Percentiles rank a stretch among this genome's conserved stretches.
phyloP scores from a whole-genome alignment of 1,140 invertebrate species.

The Venturia canescens region DNA sequence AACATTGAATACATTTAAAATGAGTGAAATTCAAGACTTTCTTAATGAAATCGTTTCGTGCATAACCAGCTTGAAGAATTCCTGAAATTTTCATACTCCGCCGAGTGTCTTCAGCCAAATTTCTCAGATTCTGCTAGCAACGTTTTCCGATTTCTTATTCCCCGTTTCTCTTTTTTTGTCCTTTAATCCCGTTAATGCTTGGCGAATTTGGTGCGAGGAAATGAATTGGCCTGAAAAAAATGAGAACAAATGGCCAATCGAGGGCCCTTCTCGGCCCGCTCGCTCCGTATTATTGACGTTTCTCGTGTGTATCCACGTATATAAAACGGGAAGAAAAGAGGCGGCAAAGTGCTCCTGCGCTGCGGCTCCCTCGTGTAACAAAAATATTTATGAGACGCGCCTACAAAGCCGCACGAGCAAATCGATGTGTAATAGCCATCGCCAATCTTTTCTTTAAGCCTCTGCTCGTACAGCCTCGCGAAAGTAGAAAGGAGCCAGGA shows the following conservation, averaged over 20 bases:
- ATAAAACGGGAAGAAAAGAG: not conserved
- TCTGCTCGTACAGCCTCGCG: not conserved
- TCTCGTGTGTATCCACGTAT: not conserved
- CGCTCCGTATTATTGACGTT: not conserved
- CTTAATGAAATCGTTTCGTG: too few species aligned
- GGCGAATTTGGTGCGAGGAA: not conserved
- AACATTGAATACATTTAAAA: too few species aligned
- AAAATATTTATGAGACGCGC: constrained; percentile 7
- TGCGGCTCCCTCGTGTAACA: not conserved
- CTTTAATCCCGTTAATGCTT: not conserved
- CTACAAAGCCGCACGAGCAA: not conserved
- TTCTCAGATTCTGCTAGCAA: too few species aligned
- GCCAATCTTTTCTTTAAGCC: not conserved
- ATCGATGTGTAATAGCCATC: not conserved
- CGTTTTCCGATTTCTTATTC: too few species aligned
- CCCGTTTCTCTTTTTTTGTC: too few species aligned
- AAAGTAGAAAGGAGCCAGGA: not conserved
- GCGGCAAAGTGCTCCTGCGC: not conserved
- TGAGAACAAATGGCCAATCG: not conserved
- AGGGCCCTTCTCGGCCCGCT: not conserved
- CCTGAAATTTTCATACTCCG: too few species aligned
- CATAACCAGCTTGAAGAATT: too few species aligned
- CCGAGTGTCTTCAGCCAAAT: too few species aligned
- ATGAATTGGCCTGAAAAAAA: not conserved
- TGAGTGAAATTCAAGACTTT: too few species aligned